Percentiles rank a stretch among this genome's conserved stretches.
Conservation (phyloP, 2,113 vertebrate genomes). For the Nymphicus hollandicus region DNA sequence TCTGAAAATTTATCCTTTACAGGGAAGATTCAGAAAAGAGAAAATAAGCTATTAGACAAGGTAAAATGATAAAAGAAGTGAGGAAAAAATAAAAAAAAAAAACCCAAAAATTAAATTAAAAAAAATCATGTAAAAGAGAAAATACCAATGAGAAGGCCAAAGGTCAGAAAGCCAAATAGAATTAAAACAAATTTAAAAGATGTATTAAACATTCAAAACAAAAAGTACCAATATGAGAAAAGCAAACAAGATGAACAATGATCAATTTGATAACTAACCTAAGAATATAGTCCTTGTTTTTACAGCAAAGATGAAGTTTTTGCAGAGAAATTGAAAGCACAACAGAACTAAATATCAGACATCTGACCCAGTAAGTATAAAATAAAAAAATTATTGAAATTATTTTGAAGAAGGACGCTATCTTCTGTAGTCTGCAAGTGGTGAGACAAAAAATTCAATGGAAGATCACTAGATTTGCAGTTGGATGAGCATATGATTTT, state of each 20-base stretch:
- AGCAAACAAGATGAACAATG: not conserved
- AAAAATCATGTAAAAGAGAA: not conserved
- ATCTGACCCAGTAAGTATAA: not conserved
- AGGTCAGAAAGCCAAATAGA: not conserved
- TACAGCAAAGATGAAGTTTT: not conserved
- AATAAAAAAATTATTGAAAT: not conserved
- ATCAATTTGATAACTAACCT: not conserved
- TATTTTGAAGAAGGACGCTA: not conserved
- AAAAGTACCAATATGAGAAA: not conserved
- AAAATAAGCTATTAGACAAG: not conserved
- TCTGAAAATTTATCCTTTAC: not conserved
- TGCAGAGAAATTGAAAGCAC: not conserved
- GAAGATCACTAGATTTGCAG: not conserved
- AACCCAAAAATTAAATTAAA: not conserved
- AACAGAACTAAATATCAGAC: not conserved
- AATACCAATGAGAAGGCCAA: not conserved
- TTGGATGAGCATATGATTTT: not conserved
- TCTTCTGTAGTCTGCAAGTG: not conserved
- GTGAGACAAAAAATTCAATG: not conserved
- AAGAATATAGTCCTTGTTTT: not conserved
- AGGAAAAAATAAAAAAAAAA: not conserved
- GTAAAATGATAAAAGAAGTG: not conserved
- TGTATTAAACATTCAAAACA: not conserved
- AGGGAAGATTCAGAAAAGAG: not conserved
- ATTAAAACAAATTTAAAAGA: not conserved